These are phyloP conservation scores for Drosophila albomicans DNA, from an alignment of 1,140 invertebrate species.

Conservation along the genomic window DNA sequence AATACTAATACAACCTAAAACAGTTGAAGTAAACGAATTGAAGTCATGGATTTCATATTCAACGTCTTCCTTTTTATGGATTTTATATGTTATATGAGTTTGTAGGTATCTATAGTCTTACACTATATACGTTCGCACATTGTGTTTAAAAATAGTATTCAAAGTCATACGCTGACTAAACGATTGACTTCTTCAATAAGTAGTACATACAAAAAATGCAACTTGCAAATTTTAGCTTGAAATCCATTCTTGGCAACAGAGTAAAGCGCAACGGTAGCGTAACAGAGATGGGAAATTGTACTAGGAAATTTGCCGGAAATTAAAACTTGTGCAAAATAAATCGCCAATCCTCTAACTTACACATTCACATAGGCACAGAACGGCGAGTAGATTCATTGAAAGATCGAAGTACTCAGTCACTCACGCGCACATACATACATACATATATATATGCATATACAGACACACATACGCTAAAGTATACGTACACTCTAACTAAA, in stretches of 20 bases:
- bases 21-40: conserved; percentile 63
- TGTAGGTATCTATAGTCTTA: too few relatives aligned
- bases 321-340: conserved; percentile 85
- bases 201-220: not conserved
- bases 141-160: too few relatives aligned
- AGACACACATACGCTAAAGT: not conserved
- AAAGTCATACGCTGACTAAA: not conserved
- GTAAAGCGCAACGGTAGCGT: conserved; percentile 56
- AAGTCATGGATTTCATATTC: conserved; percentile 46
- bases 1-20: conserved; percentile 18
- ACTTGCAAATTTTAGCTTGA: not conserved
- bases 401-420: conserved; percentile 60
- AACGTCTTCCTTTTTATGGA: not conserved
- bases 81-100: too few relatives aligned
- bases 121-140: too few relatives aligned
- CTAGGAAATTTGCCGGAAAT: conserved; percentile 85
- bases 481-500: not conserved
- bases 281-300: conserved; percentile 80
- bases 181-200: not conserved
- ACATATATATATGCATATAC: too few relatives aligned
- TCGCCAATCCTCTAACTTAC: conserved; percentile 71
- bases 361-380: conserved; percentile 23
- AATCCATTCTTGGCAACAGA: conserved; percentile 2
- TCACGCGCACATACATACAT: not conserved
- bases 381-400: conserved; percentile 24